Evolutionary conservation across 2,888 invertebrate genomes (phyloP), one percentile per base, ranked within the genome.

Genomic region (Schizaphis graminum): DNA sequence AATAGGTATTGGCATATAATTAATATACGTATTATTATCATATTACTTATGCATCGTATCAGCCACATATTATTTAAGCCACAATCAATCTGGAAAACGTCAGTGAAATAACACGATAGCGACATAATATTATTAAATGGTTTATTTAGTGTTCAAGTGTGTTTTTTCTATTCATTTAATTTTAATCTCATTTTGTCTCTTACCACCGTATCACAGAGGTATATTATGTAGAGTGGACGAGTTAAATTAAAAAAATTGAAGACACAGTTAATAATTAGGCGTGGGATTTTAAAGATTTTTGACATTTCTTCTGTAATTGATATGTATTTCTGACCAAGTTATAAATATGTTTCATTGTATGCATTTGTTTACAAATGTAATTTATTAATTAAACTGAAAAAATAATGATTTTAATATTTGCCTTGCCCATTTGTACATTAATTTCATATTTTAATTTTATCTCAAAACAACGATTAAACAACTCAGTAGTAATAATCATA

Each of bases 161-260:
- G n/a, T 77, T 77, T 77, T 77, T 77, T 77, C 21, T 77, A 77
- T 77, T 77, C 35, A 77, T 77, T 35, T 77, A 77, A 35, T 67
- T 44, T 44, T 44, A 44, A 44, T 44, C 44, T 44, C 44, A 44
- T 44, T 77, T 77, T 35, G 67, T 77, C n/a, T 67, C 4, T 77
- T 77, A 35, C 35, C 16, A 77, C n/a, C n/a, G 35, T n/a, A 77
- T 35, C 1, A 13, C 67, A 16, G 67, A 67, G 13, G 61, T n/a
- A 67, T 5, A n/a, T n/a, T 35, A 16, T 16, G 16, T 77, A 35
- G 7, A 77, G 16, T 35, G n/a, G 67, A 3, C 41, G 41, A 67
- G 13, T 5, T n/a, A n/a, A 67, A 67, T 16, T n/a, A 5, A 67
- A 67, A 67, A 13, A n/a, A 16, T n/a, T n/a, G 13, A 67, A 67